Evolutionary conservation across 2,113 vertebrate genomes (phyloP), one percentile per base, ranked within the genome.

Genomic region (Mesoclemmys tuberculata): DNA sequence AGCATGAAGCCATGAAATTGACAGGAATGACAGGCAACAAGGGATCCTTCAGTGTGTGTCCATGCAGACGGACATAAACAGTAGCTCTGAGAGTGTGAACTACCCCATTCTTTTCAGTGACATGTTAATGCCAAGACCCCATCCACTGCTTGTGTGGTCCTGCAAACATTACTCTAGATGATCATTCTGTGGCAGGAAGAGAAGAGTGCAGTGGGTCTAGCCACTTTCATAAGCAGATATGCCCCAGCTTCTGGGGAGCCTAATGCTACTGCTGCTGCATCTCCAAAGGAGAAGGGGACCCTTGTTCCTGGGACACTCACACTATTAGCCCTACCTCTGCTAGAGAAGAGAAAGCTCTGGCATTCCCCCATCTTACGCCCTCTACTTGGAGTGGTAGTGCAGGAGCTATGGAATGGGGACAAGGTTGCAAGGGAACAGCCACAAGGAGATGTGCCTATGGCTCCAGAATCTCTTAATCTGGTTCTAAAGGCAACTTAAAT

Each of bases 151-250:
- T 61, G 19, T 5, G n/a, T n/a, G n/a, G 21, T 71, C n/a, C 9
- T 38, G n/a, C 68, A n/a, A 41, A 38, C 68, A 38, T 71, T 71
- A 38, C 38, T 21, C 19, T 38, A 71, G 68, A 55, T n/a, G n/a
- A 71, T n/a, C 21, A 61, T 61, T 49, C n/a, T 68, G 41, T 68
- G 49, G 64, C 16, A 13, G 87, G 44, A 38, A 90, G 52, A 1
- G 0, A 58, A 0, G 0, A 92, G 68, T 1, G 7, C 74, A 80
- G 74, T 27, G 44, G n/a, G 86, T 84, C 38, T 9, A n/a, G 4
- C n/a, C 61, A 49, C 82, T 10, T 38, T 93, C 86, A 64, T 5
- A 4, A 61, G 75, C 71, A 75, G 38, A 22, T 75, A 44, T 6
- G 22, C 41, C 41, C 71, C 24, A 7, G 22, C 71, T 75, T 75